A percentile compares a stretch with the other conserved stretches of the same genome.
Evolutionary conservation across 2,888 invertebrate species (phyloP).

Genomic region (Clunio marinus): DNA sequence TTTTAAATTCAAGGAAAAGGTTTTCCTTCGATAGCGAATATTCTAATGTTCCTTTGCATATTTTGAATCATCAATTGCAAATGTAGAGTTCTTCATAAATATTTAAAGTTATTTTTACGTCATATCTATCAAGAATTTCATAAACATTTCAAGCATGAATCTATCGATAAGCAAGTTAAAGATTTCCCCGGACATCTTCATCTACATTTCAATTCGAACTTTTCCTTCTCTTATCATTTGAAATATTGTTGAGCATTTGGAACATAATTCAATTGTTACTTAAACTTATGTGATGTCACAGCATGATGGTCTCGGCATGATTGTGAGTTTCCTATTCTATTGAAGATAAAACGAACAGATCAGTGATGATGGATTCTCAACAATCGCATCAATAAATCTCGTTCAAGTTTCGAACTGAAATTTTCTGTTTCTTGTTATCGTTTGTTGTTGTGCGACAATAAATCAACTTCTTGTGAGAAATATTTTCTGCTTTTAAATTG

Average conservation of each 20-base stretch:
- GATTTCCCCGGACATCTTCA: not conserved
- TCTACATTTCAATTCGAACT: conserved; percentile 4
- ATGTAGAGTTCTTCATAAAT: too few relatives aligned
- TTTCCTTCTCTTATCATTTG: conserved; percentile 3
- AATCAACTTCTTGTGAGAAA: conserved; percentile 2
- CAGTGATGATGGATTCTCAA: not conserved
- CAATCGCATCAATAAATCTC: not conserved
- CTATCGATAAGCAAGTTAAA: too few relatives aligned
- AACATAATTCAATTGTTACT: conserved; percentile 20
- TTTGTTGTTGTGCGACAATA: too few relatives aligned
- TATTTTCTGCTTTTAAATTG: not conserved
- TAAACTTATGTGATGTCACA: not conserved
- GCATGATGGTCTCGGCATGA: not conserved
- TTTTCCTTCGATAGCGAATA: too few relatives aligned
- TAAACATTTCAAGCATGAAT: too few relatives aligned
- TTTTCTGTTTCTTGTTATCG: not conserved
- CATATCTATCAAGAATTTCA: too few relatives aligned
- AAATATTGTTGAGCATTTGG: not conserved
- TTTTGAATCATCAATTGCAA: not conserved
- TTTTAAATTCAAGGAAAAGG: too few relatives aligned
- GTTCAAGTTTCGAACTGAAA: not conserved
- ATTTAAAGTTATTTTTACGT: too few relatives aligned
- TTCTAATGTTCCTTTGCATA: too few relatives aligned
- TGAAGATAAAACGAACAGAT: too few relatives aligned
- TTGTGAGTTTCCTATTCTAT: not conserved